These are phyloP conservation scores for Achroia grisella DNA, from an alignment of 1,140 invertebrate genomes.

Conservation along the genomic window DNA sequence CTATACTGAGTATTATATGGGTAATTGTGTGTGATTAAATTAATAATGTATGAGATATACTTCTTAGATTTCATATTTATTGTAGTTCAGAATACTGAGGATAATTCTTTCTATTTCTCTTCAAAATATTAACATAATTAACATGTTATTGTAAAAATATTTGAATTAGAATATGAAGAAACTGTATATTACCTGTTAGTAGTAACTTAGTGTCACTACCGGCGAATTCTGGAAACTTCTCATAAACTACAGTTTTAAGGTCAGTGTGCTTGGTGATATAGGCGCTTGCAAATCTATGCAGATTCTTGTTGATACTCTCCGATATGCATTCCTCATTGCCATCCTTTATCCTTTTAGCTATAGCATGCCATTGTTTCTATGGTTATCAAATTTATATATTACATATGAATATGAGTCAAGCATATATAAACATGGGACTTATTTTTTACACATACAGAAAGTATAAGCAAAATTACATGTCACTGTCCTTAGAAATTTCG, in stretches of 20 bases:
- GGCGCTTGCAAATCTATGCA: constrained; percentile 35
- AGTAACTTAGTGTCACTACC: constrained; percentile 29
- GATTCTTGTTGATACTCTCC: constrained; percentile 15
- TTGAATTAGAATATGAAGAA: constrained; percentile 1
- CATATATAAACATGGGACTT: no score
- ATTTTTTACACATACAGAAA: no score
- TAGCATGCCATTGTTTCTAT: constrained; percentile 64
- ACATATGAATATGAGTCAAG: no score
- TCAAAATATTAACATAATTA: no score
- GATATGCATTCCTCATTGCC: constrained; percentile 15
- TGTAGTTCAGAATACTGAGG: no score
- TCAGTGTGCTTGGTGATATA: constrained; percentile 51
- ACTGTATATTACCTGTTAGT: constrained; percentile 36
- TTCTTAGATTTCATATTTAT: no score
- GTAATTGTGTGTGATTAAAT: no score
- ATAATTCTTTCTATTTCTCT: no score
- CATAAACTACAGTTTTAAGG: constrained; percentile 27
- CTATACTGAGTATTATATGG: no score
- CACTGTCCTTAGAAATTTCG: no score
- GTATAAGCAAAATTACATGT: no score
- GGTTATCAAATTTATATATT: constrained; percentile 5
- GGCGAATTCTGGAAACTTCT: constrained; percentile 38
- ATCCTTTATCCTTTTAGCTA: constrained; percentile 43
- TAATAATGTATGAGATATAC: no score
- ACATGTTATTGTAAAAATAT: not conserved